Evolutionary conservation across 2,113 vertebrate species (phyloP).

Genomic region (Sardina pilchardus): DNA sequence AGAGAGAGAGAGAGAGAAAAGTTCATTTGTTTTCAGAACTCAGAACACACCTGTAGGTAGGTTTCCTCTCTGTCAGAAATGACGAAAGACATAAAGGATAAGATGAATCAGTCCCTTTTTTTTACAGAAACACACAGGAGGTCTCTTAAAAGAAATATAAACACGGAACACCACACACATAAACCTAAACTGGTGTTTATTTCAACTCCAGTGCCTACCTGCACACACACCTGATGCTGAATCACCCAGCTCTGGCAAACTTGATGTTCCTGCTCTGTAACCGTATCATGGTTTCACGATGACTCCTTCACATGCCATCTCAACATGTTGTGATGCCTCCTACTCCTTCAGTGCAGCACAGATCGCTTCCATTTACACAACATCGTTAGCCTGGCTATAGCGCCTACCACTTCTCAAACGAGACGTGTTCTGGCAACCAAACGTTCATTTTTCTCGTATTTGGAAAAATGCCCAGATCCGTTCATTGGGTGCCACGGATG

Average conservation of each 20-base stretch:
- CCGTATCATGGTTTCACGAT: not conserved
- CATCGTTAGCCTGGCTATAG: no score
- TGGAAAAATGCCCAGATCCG: no score
- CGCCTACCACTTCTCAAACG: no score
- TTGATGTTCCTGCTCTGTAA: not conserved
- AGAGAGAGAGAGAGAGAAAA: not conserved
- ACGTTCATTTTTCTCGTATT: no score
- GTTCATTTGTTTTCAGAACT: not conserved
- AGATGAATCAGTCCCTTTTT: not conserved
- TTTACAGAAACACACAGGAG: not conserved
- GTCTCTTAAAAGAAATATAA: not conserved
- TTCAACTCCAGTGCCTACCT: not conserved
- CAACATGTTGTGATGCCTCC: not conserved
- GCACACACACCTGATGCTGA: not conserved
- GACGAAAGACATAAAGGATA: not conserved
- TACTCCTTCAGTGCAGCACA: not conserved
- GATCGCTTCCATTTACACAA: not conserved
- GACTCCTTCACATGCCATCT: not conserved
- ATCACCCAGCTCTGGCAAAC: not conserved
- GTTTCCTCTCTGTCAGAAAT: not conserved
- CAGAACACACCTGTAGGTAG: constrained; percentile 8
- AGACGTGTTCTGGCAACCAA: no score
- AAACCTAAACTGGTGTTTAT: not conserved
- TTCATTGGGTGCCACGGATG: no score
- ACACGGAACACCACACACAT: not conserved